Conservation (phyloP, 2,888 invertebrate genomes). For the Lepidocyrtinus sp. region DNA sequence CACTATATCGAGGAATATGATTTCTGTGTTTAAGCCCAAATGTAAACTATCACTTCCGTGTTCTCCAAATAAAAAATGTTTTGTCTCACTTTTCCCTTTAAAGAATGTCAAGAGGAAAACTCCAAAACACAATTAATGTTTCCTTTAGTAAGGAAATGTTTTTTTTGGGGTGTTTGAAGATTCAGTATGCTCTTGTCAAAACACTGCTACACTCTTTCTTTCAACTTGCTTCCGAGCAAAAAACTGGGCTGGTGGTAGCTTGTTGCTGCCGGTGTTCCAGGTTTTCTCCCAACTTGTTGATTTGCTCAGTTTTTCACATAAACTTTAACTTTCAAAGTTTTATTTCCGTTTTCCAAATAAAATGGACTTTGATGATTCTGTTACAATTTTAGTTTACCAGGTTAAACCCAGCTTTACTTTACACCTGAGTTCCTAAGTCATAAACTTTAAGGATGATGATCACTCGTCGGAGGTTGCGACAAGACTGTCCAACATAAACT, state of each 20-base stretch:
- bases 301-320: neutral
- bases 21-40: slow-evolving; percentile 32
- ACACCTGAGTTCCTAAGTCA: slow-evolving; percentile 17
- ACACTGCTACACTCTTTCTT: no score
- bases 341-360: neutral
- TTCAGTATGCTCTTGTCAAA: neutral
- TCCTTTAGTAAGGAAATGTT: neutral
- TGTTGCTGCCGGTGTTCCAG: slow-evolving; percentile 2
- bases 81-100: slow-evolving; percentile 61
- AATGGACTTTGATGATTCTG: neutral
- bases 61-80: slow-evolving; percentile 38
- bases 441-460: slow-evolving; percentile 36
- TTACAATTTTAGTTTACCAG: no score
- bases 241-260: neutral
- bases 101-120: neutral
- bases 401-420: neutral
- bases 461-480: slow-evolving; percentile 47
- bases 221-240: slow-evolving; percentile 15
- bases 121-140: neutral
- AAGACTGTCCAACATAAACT: slow-evolving; percentile 51
- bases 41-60: slow-evolving; percentile 53
- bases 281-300: slow-evolving; percentile 41
- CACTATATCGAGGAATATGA: neutral
- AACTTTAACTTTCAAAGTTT: neutral
- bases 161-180: slow-evolving; percentile 1